A percentile compares a stretch with the other conserved stretches of the same genome.
phyloP scores from a whole-genome alignment of 2,888 invertebrate species.

The Tryphoninae sp. region DNA sequence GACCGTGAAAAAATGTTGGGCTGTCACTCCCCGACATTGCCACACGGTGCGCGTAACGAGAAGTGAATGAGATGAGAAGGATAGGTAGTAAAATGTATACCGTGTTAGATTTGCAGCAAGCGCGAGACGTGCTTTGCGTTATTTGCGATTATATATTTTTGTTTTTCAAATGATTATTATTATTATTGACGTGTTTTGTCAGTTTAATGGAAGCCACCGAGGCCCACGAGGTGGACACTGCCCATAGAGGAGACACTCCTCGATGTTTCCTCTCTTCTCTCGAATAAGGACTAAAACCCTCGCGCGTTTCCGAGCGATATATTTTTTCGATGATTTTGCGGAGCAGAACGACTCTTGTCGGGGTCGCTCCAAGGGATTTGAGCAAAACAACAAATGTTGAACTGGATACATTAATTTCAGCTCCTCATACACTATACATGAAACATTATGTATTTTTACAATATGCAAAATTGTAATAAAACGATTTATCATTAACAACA shows the following conservation, averaged over 20 bases:
- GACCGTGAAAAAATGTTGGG: constrained; percentile 81
- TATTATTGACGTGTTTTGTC: not conserved
- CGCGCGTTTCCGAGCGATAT: not conserved
- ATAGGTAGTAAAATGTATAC: constrained; percentile 11
- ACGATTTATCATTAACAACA: not conserved
- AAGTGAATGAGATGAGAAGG: constrained; percentile 59
- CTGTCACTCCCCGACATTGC: constrained; percentile 81
- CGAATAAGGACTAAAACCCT: not conserved
- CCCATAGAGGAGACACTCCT: constrained; percentile 35
- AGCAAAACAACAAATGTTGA: not conserved
- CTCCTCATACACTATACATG: not conserved
- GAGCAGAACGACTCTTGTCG: not conserved
- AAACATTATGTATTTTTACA: not conserved
- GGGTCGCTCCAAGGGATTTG: not conserved
- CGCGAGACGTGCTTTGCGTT: not conserved
- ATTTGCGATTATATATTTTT: not conserved
- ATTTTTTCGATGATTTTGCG: not conserved
- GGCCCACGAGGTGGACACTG: constrained; percentile 50
- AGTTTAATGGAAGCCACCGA: constrained; percentile 35
- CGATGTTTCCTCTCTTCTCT: constrained; percentile 14
- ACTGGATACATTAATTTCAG: not conserved
- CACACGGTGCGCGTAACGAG: constrained; percentile 67
- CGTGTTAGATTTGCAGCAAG: not conserved
- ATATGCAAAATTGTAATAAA: not conserved
- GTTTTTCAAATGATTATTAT: not conserved